Evolutionary conservation across 2,113 vertebrate genomes (phyloP), one percentile per base, ranked within the genome.

Genomic region (Anolis carolinensis): DNA sequence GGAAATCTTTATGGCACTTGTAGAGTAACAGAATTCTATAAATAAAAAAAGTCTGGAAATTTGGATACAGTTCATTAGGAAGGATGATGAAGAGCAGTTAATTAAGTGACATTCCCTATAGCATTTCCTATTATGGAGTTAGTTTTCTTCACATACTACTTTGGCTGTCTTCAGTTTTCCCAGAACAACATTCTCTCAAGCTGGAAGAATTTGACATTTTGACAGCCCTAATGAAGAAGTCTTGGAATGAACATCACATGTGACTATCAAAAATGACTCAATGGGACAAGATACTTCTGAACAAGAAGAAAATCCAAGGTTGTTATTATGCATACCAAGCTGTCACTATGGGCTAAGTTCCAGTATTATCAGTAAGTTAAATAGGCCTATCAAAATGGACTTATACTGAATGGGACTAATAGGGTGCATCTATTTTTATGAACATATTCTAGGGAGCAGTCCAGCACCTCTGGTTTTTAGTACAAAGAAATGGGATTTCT

Each of bases 91-190:
- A 85, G 77, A 68, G n/a, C n/a, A 77, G n/a, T 85, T 78, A 67
- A 76, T 36, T 75, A 36, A 83, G 73, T 59, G 52, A 73, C 16
- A 73, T 73, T 76, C 27, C 67, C 20, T 7, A 50, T 5, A 68
- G 30, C 21, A 50, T 68, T 77, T 68, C 74, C 83, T 84, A 52
- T 84, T 84, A 77, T 77, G 21, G 73, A 76, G 44, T 67, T 63
- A 25, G 10, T 21, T 76, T 65, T 67, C 30, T 68, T 18, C 73
- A 77, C 44, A 34, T 25, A 84, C 18, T 68, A 76, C 48, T 50
- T 84, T 77, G 62, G n/a, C 14, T 84, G n/a, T 77, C 62, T 67
- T 25, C 36, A 81, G 34, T n/a, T 81, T 82, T 36, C 39, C 55
- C 63, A 82, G 44, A 82, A 7, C 44, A 71, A 55, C 44, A 32